A percentile compares a stretch with the other conserved stretches of the same genome.
Evolutionary conservation across 1,140 invertebrate genomes (phyloP).

Genomic region (Chironomus tepperi): DNA sequence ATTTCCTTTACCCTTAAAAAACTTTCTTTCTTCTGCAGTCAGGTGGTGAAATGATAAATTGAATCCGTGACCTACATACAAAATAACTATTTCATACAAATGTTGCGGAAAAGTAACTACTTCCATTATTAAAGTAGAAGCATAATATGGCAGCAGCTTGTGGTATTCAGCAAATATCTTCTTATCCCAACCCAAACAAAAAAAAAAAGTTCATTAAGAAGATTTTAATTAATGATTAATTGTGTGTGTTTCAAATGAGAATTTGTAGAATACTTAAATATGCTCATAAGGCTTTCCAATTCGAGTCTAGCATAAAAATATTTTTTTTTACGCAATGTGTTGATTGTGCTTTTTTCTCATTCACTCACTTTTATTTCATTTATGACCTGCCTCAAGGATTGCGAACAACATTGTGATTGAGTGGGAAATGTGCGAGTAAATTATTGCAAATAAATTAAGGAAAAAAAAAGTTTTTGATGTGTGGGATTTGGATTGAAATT

Average conservation of each 20-base stretch:
- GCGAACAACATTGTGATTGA: no score
- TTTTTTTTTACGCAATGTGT: neutral
- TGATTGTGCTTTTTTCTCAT: neutral
- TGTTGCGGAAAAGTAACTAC: no score
- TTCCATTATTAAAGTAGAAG: no score
- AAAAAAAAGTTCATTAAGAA: neutral
- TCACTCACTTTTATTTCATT: neutral
- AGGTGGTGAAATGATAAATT: constrained; percentile 24
- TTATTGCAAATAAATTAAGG: neutral
- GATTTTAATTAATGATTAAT: constrained; percentile 23
- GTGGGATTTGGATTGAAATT: no score
- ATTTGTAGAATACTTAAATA: no score
- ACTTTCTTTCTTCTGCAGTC: neutral
- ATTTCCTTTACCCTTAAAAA: neutral
- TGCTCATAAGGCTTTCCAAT: neutral
- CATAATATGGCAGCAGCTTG: no score
- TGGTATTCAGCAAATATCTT: no score
- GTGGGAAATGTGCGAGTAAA: neutral
- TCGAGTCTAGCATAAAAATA: neutral
- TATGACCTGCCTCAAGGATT: neutral
- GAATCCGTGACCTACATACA: constrained; percentile 11
- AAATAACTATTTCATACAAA: neutral
- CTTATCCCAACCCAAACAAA: no score
- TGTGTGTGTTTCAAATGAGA: neutral
- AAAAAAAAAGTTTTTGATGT: neutral